Evolutionary conservation across 2,113 vertebrate species (phyloP).

Genomic region (Pomatostomus ruficeps): DNA sequence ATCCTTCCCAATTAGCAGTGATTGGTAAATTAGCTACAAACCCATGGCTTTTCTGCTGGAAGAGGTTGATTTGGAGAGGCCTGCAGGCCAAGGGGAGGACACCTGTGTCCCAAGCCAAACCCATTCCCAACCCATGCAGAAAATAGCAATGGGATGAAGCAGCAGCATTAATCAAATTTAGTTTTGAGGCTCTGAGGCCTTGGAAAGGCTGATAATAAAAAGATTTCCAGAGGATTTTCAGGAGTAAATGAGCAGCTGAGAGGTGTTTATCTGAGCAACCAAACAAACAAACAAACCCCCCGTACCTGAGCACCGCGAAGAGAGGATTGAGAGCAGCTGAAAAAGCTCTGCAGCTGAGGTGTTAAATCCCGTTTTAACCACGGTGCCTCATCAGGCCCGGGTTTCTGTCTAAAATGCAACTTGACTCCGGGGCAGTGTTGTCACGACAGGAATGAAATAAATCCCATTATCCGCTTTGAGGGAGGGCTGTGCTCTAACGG

Average conservation of each 20-base stretch:
- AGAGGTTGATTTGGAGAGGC: background rate
- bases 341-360: background rate
- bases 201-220: background rate
- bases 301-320: background rate
- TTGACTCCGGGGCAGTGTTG: background rate
- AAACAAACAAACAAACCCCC: background rate
- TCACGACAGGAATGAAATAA: background rate
- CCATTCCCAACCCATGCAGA: background rate
- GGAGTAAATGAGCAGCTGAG: background rate
- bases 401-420: background rate
- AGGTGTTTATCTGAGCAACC: background rate
- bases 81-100: background rate
- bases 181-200: background rate
- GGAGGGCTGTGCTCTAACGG: background rate
- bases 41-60: background rate
- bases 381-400: background rate
- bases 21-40: background rate
- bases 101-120: background rate
- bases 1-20: background rate
- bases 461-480: background rate
- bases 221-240: background rate
- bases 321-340: background rate
- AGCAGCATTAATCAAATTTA: background rate
- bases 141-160: rapidly evolving
- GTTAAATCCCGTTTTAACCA: background rate